Conservation (phyloP, 2,113 vertebrate species). For the Anser brachyrhynchus region DNA sequence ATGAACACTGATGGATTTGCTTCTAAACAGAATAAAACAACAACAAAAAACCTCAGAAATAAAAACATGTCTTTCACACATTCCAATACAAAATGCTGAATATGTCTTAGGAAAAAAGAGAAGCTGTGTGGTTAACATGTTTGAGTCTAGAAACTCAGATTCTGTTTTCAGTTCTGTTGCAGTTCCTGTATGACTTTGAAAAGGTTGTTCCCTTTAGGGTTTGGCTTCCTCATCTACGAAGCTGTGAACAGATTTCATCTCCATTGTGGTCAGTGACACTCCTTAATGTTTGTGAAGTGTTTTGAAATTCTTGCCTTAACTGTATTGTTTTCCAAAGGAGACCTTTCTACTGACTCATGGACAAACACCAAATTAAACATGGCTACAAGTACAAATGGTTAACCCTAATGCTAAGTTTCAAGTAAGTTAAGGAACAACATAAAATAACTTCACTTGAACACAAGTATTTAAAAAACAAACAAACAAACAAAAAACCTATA, state of each 20-base stretch:
- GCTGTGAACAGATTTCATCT: neutral
- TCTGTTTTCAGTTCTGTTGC: neutral
- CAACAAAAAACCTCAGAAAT: neutral
- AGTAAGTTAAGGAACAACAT: neutral
- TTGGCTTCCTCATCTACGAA: neutral
- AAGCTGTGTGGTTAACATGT: neutral
- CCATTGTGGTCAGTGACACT: neutral
- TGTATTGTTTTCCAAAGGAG: neutral
- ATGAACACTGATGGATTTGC: neutral
- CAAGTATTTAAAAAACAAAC: neutral
- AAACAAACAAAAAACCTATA: neutral
- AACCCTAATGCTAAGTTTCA: neutral
- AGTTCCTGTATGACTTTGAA: neutral
- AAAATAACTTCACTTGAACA: neutral
- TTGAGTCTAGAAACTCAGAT: neutral
- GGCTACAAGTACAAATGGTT: neutral
- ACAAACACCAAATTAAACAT: rapidly evolving
- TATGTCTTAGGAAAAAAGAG: neutral
- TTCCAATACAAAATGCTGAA: neutral
- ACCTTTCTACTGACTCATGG: neutral
- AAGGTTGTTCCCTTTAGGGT: neutral
- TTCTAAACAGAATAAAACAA: neutral
- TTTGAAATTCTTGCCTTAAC: neutral
- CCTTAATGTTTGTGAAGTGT: neutral
- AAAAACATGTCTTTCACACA: neutral